Conservation (phyloP, 2,113 vertebrate species). For the Agelaius tricolor region DNA sequence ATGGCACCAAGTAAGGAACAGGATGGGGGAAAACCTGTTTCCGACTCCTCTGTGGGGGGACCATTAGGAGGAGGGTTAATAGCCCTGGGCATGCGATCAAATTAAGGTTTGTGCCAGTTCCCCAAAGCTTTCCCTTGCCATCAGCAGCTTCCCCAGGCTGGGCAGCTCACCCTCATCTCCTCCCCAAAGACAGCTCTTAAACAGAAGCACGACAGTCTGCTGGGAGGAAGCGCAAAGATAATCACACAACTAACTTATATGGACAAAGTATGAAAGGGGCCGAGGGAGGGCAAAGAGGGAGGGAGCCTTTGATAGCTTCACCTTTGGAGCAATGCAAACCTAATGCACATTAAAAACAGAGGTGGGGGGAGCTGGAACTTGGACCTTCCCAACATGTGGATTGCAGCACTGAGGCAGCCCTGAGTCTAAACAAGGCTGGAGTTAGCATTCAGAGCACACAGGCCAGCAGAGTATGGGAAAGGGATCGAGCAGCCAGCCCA, state of each 20-base stretch:
- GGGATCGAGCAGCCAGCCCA: constrained; percentile 70
- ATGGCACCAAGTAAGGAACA: constrained; percentile 30
- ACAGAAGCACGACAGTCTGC: neutral
- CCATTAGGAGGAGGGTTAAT: constrained; percentile 27
- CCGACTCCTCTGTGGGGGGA: neutral
- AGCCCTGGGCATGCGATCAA: constrained; percentile 31
- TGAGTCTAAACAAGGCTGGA: constrained; percentile 17
- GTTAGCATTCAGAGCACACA: constrained; percentile 71
- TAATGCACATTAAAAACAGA: neutral
- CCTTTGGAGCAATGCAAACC: neutral
- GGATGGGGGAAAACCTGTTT: constrained; percentile 27
- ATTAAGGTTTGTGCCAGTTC: constrained; percentile 42
- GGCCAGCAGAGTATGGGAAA: constrained; percentile 44
- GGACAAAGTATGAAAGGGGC: neutral
- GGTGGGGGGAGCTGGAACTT: neutral
- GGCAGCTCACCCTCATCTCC: constrained; percentile 28
- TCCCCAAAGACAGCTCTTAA: neutral
- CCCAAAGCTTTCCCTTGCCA: constrained; percentile 12
- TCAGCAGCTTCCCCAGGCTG: neutral
- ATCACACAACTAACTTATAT: constrained; percentile 1
- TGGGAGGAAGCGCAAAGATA: neutral
- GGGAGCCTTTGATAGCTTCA: neutral
- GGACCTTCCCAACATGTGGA: constrained; percentile 17
- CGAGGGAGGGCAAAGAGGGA: neutral
- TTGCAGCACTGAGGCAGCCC: neutral